Base-by-base conservation (phyloP, 1,140 invertebrate species). In the Euura lappo region DNA sequence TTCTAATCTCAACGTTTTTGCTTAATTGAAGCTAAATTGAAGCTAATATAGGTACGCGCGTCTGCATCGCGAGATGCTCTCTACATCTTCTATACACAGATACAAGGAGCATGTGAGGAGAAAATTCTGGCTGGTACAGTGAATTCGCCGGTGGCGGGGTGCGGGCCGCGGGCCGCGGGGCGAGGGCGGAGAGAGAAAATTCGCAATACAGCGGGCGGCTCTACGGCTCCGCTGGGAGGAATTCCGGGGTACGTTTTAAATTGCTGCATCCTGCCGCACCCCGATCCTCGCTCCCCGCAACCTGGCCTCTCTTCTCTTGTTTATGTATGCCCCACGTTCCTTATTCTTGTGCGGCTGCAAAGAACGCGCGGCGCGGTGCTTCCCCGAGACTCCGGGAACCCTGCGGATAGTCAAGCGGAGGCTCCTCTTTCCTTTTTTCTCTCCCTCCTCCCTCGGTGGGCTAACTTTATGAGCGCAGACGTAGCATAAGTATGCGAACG, bases 171-270 rank as follows among this genome's bases (percentile, higher is more conserved):
- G 69, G 66, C 43, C 72, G 45, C 8, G 64, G 70, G 44, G 66
- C 66, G 11, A 64, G 45, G 65, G 65, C 64, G 71, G 76, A 75
- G 78, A 80, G 82, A 81, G 83, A 79, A 84, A 87, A 88, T 88
- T 86, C 81, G 85, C 86, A 86, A 88, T 86, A 84, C 78, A 82
- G 85, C 87, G 85, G 84, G 85, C 85, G 81, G 84, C 80, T 85
- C 82, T 87, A 88, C 85, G 84, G 84, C 86, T 79, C 87, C 85
- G 79, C 68, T 86, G 87, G 87, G 87, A 88, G 85, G 85, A 87
- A 88, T 88, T 88, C 87, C 86, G 84, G 87, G 86, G 82, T 88
- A 88, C 86, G 87, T 88, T 88, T 88, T 88, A 88, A 88, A 88
- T 88, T 88, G 87, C 87, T 86, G 85, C 87, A 88, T 87, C 85